phyloP scores from a whole-genome alignment of 2,888 invertebrate species.

The Drosophila neutralis region DNA sequence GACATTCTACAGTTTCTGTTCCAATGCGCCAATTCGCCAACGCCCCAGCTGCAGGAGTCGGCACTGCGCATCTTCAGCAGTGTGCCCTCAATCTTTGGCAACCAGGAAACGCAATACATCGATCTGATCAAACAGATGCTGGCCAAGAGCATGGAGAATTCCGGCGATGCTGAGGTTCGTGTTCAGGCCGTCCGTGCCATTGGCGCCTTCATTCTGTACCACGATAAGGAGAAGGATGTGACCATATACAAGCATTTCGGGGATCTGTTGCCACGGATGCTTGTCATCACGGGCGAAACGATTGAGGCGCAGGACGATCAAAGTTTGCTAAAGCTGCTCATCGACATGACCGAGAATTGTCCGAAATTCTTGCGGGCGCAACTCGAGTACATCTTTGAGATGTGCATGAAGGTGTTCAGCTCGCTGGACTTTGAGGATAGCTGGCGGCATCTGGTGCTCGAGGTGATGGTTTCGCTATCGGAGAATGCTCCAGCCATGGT shows the following conservation, averaged over 20 bases:
- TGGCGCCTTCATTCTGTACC: constrained; percentile 94
- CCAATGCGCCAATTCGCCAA: constrained; percentile 94
- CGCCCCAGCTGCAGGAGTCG: constrained; percentile 94
- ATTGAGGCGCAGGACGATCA: constrained; percentile 95
- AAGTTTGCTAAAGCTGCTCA: constrained; percentile 94
- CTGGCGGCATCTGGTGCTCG: constrained; percentile 95
- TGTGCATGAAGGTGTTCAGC: constrained; percentile 92
- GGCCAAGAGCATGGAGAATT: constrained; percentile 91
- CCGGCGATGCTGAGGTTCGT: constrained; percentile 90
- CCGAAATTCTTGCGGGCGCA: constrained; percentile 97
- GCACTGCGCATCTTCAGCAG: constrained; percentile 98
- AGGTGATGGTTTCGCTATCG: constrained; percentile 92
- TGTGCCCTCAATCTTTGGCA: constrained; percentile 98
- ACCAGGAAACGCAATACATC: constrained; percentile 95
- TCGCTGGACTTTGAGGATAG: constrained; percentile 90
- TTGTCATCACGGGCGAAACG: constrained; percentile 91
- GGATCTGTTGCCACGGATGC: constrained; percentile 92
- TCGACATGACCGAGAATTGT: constrained; percentile 96
- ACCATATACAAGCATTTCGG: constrained; percentile 94
- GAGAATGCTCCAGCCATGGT: constrained; percentile 99
- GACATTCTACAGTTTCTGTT: constrained; percentile 98
- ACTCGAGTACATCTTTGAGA: constrained; percentile 92
- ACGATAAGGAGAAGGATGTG: constrained; percentile 93
- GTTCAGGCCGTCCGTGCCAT: constrained; percentile 93
- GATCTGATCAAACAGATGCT: constrained; percentile 98